Base-by-base conservation (phyloP, 2,797 vertebrate species). In the Enteromius unitaeniatus region DNA sequence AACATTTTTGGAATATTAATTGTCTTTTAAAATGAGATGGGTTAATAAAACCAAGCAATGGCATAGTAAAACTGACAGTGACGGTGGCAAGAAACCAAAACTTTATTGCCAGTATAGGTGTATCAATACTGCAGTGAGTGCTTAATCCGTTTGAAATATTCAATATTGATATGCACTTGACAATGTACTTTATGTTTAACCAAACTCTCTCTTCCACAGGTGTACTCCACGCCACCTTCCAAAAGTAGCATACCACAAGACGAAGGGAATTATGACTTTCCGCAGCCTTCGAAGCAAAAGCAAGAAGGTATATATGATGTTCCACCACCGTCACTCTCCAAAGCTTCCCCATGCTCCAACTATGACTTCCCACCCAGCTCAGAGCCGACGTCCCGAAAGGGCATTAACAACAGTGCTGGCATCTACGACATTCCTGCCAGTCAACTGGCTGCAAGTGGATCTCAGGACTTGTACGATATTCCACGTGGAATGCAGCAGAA, bases 281-380 rank as follows among this genome's bases (percentile, higher is more conserved):
- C 96, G 0, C 93, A 96, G 90, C 93, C 96, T 0, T 86, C 93
- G 78, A 96, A 95, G 80, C 91, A 91, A 60, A 94, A 94, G 78
- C 92, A 93, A 1, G 97, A 99, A 89, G 96, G 96, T 1, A 92
- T 97, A 26, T 99, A 99, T 26, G 97, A 99, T 77, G 92, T 97
- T 23, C 98, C 97, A 13, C 97, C 97, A 0, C 82, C 96, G 1
- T 84, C 88, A 69, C 74, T 93, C 73, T 77, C 92, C 91, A 97
- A 96, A 91, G 77, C 91, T n/a, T 88, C 84, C 77, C 69, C 31
- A 0, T 60, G 51, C 83, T 87, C 92, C 9, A 91, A 91, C 81
- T 95, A 96, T 0, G 95, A 96, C 6, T 92, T 91, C 77, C 90
- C 93, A 0, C 91, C 93, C 6, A 88, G 88, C 2, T 34, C 79